These are phyloP conservation scores for Silvanus unidentatus DNA, from an alignment of 2,888 invertebrate genomes.

Conservation along the genomic window DNA sequence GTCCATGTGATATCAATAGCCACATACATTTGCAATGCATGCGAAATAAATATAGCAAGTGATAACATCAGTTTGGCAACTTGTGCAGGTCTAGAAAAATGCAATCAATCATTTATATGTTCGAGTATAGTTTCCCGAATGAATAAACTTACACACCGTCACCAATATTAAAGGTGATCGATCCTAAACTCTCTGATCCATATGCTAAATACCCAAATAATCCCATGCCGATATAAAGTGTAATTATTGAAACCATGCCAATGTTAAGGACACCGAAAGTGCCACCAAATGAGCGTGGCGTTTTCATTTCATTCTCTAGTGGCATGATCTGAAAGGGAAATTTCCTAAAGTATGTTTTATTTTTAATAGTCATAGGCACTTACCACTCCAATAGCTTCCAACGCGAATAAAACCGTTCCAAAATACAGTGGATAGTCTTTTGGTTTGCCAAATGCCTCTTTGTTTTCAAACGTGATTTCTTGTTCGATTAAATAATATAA, in stretches of 20 bases:
- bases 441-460: conserved; percentile 48
- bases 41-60: conserved; percentile 82
- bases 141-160: conserved; percentile 38
- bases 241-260: conserved; percentile 74
- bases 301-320: conserved; percentile 90
- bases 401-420: conserved; percentile 85
- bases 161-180: conserved; percentile 81
- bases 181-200: conserved; percentile 65
- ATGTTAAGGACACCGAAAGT: conserved; percentile 78
- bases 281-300: conserved; percentile 74
- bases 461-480: conserved; percentile 50
- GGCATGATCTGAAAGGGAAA: conserved; percentile 68
- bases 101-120: not conserved
- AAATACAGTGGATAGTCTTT: conserved; percentile 71
- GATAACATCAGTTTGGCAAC: conserved; percentile 69
- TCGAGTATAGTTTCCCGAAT: too few species aligned
- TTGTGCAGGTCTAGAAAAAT: conserved; percentile 56
- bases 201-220: conserved; percentile 87
- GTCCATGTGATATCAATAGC: conserved; percentile 92
- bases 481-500: conserved; percentile 65
- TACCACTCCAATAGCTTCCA: conserved; percentile 77
- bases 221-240: conserved; percentile 83
- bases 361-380: conserved; percentile 38
- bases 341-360: not conserved
- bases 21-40: conserved; percentile 91